Evolutionary conservation across 2,888 invertebrate genomes (phyloP).

Genomic region (Magallana nippona): DNA sequence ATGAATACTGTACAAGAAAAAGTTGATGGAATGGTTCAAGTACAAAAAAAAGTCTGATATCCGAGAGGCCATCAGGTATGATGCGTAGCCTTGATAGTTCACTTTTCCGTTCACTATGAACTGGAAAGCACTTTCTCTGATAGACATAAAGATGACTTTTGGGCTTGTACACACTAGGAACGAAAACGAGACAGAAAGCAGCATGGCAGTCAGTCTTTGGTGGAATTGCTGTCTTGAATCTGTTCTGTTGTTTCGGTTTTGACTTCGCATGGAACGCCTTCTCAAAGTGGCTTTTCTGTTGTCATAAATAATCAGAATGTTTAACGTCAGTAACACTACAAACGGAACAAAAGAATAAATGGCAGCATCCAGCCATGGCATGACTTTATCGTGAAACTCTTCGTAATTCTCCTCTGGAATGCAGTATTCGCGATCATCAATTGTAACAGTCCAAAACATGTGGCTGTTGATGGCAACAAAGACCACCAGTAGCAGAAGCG

Average conservation of each 20-base stretch:
- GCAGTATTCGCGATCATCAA: conserved; percentile 56
- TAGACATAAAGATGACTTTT: conserved; percentile 66
- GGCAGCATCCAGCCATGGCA: conserved; percentile 73
- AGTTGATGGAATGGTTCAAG: conserved; percentile 74
- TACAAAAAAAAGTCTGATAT: conserved; percentile 67
- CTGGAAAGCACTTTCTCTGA: conserved; percentile 61
- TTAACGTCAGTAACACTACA: conserved; percentile 65
- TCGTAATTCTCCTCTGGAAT: conserved; percentile 56
- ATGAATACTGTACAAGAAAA: conserved; percentile 72
- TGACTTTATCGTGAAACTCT: conserved; percentile 63
- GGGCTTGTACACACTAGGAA: conserved; percentile 70
- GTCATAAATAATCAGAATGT: conserved; percentile 67
- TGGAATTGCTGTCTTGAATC: conserved; percentile 48
- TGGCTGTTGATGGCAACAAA: conserved; percentile 63
- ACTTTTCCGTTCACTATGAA: conserved; percentile 51
- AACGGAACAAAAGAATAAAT: conserved; percentile 73
- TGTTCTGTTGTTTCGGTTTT: conserved; percentile 29
- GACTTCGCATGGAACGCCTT: conserved; percentile 49
- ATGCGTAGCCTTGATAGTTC: conserved; percentile 59
- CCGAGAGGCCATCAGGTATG: conserved; percentile 60
- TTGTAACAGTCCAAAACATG: conserved; percentile 65
- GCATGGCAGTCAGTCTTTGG: conserved; percentile 65
- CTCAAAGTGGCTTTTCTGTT: conserved; percentile 54
- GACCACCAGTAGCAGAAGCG: conserved; percentile 52
- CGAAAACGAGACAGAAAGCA: conserved; percentile 67